Evolutionary conservation across 1,140 invertebrate species (phyloP).

Genomic region (Drosophila eugracilis): DNA sequence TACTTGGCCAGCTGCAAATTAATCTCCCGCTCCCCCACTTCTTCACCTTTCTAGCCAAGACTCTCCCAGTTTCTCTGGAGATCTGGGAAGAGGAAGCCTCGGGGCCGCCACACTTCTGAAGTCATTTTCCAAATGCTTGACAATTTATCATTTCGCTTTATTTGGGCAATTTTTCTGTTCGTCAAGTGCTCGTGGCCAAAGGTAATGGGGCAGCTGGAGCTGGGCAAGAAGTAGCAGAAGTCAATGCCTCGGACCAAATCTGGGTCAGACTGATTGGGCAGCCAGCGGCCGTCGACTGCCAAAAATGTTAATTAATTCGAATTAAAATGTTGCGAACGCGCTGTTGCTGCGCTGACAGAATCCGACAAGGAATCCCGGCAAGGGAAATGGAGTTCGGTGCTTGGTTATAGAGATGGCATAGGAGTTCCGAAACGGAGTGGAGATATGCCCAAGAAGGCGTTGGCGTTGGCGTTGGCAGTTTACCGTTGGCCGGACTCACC

Average conservation of each 20-base stretch:
- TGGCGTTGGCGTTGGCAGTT: conserved; percentile 73
- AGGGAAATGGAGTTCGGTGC: conserved; percentile 21
- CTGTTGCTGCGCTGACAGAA: conserved; percentile 42
- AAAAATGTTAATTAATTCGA: conserved; percentile 77
- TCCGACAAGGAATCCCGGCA: conserved; percentile 17
- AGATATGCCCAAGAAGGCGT: conserved; percentile 76
- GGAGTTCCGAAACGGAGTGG: conserved; percentile 38
- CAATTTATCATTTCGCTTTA: conserved; percentile 64
- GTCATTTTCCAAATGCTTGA: conserved; percentile 68
- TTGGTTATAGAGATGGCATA: not conserved
- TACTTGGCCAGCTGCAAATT: conserved; percentile 71
- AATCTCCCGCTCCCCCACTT: conserved; percentile 42
- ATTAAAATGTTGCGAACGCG: conserved; percentile 69
- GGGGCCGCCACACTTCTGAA: conserved; percentile 67
- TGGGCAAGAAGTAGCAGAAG: conserved; percentile 32
- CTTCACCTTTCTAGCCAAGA: not conserved
- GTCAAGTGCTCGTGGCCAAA: conserved; percentile 41
- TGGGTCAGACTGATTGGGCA: conserved; percentile 54
- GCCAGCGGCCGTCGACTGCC: conserved; percentile 39
- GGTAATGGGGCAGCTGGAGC: not conserved
- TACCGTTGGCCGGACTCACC: conserved; percentile 71
- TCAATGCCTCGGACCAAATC: conserved; percentile 55
- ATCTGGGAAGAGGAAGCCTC: conserved; percentile 31
- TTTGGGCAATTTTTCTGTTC: conserved; percentile 56
- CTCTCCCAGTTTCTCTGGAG: not conserved